Base-by-base conservation (phyloP, 1,140 invertebrate species). In the Tachypleus tridentatus region DNA sequence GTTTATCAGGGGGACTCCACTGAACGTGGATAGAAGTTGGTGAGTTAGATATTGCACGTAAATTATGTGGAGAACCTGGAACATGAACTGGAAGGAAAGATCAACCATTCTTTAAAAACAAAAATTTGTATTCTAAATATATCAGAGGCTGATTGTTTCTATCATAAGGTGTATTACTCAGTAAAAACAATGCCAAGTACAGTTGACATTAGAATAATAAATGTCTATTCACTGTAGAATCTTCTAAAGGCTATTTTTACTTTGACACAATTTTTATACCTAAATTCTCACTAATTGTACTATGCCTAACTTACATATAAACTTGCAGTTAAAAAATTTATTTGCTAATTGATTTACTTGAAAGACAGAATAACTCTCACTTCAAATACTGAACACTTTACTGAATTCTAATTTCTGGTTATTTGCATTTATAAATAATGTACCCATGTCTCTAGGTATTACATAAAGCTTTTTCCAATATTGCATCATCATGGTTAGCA, bases 21-120 rank as follows among this genome's bases (percentile, higher is more conserved):
- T 80, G 79, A 7, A 92, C 80, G 59, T 81, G 77, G 67, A 94
- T 84, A 57, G 83, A 82, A 51, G 81, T 83, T 10, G 86, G 82
- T 57, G 83, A 86, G 2, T 83, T 81, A 0, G 88, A 81, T 61
- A 78, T 78, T 2, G 85, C 88, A 60, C 80, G 77, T n/a, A 91
- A 79, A 74, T 86, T 83, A 60, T 79, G 71, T 1, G 89, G 88
- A 48, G 86, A 82, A 62, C 86, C 85, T 3, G 90, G 88, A 29
- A 93, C 86, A 73, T 88, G 83, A 52, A 87, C 86, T 80, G 69
- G 51, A 74, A 70, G 62, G 62, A 29, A 60, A 53, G 8, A 54
- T 54, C 7, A 29, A 53, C 29, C 29, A 29, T 29, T 29, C 2
- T 29, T 29, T 29, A 29, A 29, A 29, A 29, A 58, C n/a, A 58